Evolutionary conservation across 1,140 invertebrate genomes (phyloP), one percentile per base, ranked within the genome.

Genomic region (Melanaphis sacchari): DNA sequence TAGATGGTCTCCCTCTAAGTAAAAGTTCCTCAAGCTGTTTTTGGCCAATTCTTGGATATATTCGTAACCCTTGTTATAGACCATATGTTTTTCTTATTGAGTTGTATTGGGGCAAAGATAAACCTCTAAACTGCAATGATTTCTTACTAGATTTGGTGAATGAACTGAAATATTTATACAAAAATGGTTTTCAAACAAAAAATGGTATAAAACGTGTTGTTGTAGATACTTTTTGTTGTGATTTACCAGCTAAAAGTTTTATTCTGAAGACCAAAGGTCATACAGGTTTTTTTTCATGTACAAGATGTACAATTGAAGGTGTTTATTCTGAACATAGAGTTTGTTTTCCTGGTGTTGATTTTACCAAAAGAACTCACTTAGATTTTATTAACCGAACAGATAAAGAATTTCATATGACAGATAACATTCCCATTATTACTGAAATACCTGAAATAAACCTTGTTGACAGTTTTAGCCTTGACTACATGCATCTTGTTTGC

Each of bases 31-130:
- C 82, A 24, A 84, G 82, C 40, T 84, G 82, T 84, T 84, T 84
- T 84, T 84, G 82, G 82, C 82, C 82, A 41, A 43, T 84, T 84
- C 82, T 84, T 41, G 40, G 40, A 41, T 84, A 84, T 41, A 41
- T 84, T 84, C 11, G 82, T 36, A 18, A 84, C 9, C 82, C 82
- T 26, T 41, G 18, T 41, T 84, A 36, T 26, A 43, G 11, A 43
- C 82, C 82, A 3, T 84, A 84, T 84, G 82, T 84, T 41, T 84
- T 43, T 84, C 8, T 84, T 24, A 43, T 84, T 38, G 76, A 36
- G 43, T 46, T 84, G 38, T n/a, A n/a, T n/a, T n/a, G n/a, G n/a
- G n/a, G n/a, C n/a, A n/a, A n/a, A n/a, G n/a, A n/a, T n/a, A n/a
- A n/a, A n/a, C n/a, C n/a, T n/a, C n/a, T n/a, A n/a, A n/a, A n/a